phyloP scores from a whole-genome alignment of 2,113 vertebrate species.

The Coptodon rendalli region DNA sequence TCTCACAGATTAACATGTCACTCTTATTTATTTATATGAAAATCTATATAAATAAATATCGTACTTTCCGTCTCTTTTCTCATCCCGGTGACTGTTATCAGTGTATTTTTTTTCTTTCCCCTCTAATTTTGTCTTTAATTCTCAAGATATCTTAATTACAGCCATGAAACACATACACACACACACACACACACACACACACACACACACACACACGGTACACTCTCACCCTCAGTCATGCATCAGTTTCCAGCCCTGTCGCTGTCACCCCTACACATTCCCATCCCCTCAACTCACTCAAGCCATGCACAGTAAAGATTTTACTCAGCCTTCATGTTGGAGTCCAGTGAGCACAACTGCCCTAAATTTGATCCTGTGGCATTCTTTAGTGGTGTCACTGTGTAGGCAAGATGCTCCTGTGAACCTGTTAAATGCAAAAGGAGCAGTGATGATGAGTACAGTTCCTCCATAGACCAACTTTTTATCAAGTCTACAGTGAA shows the following conservation, averaged over 20 bases:
- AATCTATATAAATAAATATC: constrained; percentile 61
- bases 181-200: not conserved
- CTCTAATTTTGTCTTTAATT: constrained; percentile 48
- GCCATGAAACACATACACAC: constrained; percentile 1
- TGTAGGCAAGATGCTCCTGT: constrained; percentile 15
- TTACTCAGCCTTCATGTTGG: constrained; percentile 47
- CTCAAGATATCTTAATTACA: constrained; percentile 29
- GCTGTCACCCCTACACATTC: constrained; percentile 43
- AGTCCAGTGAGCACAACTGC: constrained; percentile 74
- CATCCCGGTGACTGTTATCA: constrained; percentile 58
- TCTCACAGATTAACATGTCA: constrained; percentile 51
- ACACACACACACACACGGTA: not conserved
- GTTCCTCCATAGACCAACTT: constrained; percentile 19
- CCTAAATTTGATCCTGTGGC: constrained; percentile 66
- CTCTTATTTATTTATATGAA: constrained; percentile 62
- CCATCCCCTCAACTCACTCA: constrained; percentile 38
- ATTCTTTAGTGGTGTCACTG: constrained; percentile 23
- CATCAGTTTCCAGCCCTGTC: constrained; percentile 49
- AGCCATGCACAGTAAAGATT: constrained; percentile 38
- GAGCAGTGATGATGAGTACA: constrained; percentile 18
- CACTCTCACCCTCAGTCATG: constrained; percentile 38
- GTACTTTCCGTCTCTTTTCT: constrained; percentile 21
- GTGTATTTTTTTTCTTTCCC: constrained; percentile 21
- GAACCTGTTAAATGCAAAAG: constrained; percentile 3
- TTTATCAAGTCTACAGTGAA: constrained; percentile 16